phyloP scores from a whole-genome alignment of 2,888 invertebrate species.

The Capitulum mitella region DNA sequence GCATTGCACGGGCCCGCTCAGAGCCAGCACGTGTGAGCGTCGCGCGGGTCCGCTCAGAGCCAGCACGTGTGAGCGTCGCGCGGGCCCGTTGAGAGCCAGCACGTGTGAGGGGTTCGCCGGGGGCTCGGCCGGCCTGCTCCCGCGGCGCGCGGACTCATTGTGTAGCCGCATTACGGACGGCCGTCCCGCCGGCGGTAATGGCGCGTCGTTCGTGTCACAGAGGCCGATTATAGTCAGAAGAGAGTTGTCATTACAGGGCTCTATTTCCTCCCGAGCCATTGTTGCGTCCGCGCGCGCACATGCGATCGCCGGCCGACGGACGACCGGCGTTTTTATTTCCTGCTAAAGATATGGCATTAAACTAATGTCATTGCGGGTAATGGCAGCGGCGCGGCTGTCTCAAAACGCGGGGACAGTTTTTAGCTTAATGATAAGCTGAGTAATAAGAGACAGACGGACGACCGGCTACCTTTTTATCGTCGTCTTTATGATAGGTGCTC shows the following conservation, averaged over 20 bases:
- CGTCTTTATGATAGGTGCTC: background rate
- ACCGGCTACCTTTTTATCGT: background rate
- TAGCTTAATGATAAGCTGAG: constrained; percentile 4
- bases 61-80: no score
- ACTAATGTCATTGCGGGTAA: constrained; percentile 24
- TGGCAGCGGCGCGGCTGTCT: background rate
- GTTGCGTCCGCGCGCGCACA: background rate
- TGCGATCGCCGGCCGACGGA: background rate
- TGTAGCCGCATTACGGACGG: background rate
- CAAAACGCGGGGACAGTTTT: constrained; percentile 16
- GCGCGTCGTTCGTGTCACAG: constrained; percentile 17
- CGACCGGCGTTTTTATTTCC: background rate
- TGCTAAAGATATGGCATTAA: constrained; percentile 20
- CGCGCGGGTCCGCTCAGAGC: no score
- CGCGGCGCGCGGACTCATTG: background rate
- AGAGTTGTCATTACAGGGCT: background rate
- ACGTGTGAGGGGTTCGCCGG: no score
- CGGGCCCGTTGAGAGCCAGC: no score
- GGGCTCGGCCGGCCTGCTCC: no score
- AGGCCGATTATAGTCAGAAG: background rate
- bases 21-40: no score
- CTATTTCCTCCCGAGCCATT: constrained; percentile 10
- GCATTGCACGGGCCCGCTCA: no score
- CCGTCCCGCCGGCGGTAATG: constrained; percentile 13
- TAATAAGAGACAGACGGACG: background rate